Conservation (phyloP, 2,113 vertebrate genomes). For the Sterrhoptilus dennistouni region DNA sequence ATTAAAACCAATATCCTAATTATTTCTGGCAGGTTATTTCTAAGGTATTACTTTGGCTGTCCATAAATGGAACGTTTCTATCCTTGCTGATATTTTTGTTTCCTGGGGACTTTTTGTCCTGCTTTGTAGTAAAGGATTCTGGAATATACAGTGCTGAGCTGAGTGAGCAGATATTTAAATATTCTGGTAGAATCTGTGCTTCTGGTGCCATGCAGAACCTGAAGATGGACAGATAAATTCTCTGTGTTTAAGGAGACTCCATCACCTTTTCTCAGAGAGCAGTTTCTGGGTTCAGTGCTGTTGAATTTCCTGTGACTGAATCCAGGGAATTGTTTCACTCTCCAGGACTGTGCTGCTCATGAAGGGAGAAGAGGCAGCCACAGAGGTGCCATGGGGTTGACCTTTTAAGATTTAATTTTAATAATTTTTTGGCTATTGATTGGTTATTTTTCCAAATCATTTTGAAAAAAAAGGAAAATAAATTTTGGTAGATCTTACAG, state of each 20-base stretch:
- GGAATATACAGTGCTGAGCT: background rate
- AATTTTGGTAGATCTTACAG: background rate
- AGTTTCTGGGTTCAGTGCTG: background rate
- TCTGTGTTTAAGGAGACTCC: background rate
- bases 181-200: background rate
- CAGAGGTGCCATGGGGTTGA: background rate
- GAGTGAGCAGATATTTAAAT: background rate
- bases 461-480: background rate
- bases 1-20: slow-evolving; percentile 7
- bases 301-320: background rate
- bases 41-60: background rate
- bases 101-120: background rate
- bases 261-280: background rate
- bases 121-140: background rate
- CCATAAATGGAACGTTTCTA: background rate
- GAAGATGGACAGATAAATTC: background rate
- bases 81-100: background rate
- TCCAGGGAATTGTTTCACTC: background rate
- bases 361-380: background rate
- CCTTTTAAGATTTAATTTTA: background rate
- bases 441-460: background rate
- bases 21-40: slow-evolving; percentile 14
- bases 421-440: background rate
- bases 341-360: background rate
- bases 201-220: background rate